Percentiles rank a stretch among this genome's conserved stretches.
Conservation (phyloP, 2,888 invertebrate species). For the Gymnocheta viridis region DNA sequence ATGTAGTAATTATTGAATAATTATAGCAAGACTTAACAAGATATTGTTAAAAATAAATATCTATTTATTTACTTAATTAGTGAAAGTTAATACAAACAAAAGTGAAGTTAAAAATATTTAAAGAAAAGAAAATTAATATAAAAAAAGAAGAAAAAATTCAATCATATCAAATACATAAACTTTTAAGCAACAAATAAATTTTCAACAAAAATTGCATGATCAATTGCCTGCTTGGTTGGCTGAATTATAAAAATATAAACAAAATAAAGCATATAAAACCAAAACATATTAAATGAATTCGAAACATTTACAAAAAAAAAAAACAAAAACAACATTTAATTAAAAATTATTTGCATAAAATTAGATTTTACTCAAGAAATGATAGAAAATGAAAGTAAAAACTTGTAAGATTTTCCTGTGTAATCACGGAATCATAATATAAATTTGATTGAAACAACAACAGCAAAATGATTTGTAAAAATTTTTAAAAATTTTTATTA, state of each 20-base stretch:
- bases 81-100: conserved; percentile 46
- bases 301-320: neutral
- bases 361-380: conserved; percentile 14
- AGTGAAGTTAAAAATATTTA: conserved; percentile 28
- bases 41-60: conserved; percentile 21
- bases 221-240: conserved; percentile 52
- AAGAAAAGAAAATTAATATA: conserved; percentile 26
- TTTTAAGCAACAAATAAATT: conserved; percentile 23
- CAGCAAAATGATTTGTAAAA: neutral
- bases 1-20: conserved; percentile 59
- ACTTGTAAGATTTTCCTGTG: neutral
- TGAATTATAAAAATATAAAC: conserved; percentile 27
- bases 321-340: neutral
- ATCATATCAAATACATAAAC: conserved; percentile 43
- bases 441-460: neutral
- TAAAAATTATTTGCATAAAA: conserved; percentile 53
- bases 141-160: conserved; percentile 23
- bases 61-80: conserved; percentile 38
- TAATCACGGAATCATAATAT: conserved; percentile 27
- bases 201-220: conserved; percentile 62
- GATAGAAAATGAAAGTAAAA: conserved; percentile 41
- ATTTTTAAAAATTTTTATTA: conserved; percentile 1
- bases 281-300: neutral
- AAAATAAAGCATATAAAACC: neutral
- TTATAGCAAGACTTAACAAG: conserved; percentile 48